Base-by-base conservation (phyloP, 2,797 vertebrate species). In the Erpetoichthys calabaricus region DNA sequence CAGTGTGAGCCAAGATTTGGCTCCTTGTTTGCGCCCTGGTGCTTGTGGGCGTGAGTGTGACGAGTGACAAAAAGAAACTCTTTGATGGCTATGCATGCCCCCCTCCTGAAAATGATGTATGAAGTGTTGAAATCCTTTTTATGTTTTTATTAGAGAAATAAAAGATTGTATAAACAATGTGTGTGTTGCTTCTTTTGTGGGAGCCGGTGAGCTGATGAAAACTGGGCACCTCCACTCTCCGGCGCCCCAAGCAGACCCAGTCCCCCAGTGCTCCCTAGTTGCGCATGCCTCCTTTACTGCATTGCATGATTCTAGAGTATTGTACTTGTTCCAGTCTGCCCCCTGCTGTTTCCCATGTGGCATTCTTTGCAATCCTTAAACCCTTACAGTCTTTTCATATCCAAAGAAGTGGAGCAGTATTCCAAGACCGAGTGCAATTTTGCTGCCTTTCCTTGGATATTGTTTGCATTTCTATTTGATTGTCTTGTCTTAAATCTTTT, bases 401-500 rank as follows among this genome's bases (percentile, higher is more conserved):
- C 56, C 57, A 50, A 54, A 49, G 56, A 57, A 57, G 59, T 53
- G 44, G 44, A 54, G 44, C 41, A 3, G 53, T 43, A 59, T 59
- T 42, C 50, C 45, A 56, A 55, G 25, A 25, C 25, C 25, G 25
- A 25, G 45, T 55, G 55, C 61, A 63, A 55, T 62, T 67, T 65
- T 75, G 70, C 69, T 44, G 45, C 74, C 71, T 64, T 66, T 25
- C 77, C 76, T 70, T 76, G 73, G 70, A 66, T 60, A 52, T 53
- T 56, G 46, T 45, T 25, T 25, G 25, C 25, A 25, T 25, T 25
- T 60, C 60, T 62, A 46, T 59, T 44, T 68, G 47, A 67, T 59
- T 68, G 55, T 73, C 53, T 57, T 65, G 51, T 53, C 51, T 59
- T 51, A 42, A 45, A n/a, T 44, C 45, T 57, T 10, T 57, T 42